Conservation (phyloP, 2,113 vertebrate species). For the Rhynchopsitta pachyrhyncha region DNA sequence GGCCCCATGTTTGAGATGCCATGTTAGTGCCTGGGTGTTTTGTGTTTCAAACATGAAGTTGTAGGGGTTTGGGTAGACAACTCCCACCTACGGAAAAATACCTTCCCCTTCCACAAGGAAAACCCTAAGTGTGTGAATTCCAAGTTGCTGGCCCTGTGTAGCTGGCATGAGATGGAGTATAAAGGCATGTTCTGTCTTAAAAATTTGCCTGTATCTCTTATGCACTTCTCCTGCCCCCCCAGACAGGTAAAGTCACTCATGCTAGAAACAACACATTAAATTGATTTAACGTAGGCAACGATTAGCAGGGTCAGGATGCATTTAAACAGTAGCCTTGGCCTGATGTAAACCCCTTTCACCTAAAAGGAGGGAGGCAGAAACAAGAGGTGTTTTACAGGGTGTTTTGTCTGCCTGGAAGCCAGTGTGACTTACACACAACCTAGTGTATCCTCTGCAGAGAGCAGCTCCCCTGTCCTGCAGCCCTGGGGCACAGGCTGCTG, state of each 20-base stretch:
- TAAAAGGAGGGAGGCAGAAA: not conserved
- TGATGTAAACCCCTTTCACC: not conserved
- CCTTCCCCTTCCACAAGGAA: not conserved
- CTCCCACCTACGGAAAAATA: not conserved
- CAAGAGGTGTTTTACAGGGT: not conserved
- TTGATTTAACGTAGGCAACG: not conserved
- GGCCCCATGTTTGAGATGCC: not conserved
- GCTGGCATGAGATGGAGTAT: not conserved
- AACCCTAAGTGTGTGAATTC: not conserved
- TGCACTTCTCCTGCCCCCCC: not conserved
- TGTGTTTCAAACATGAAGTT: not conserved
- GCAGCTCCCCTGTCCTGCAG: not conserved
- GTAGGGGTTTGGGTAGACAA: not conserved
- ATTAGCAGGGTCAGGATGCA: not conserved
- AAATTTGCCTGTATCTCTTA: not conserved
- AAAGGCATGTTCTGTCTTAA: not conserved
- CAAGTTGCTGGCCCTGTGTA: not conserved
- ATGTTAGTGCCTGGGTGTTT: not conserved
- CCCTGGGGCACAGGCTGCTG: not conserved
- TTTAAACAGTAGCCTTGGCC: not conserved
- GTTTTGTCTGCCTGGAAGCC: not conserved
- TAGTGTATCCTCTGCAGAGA: not conserved
- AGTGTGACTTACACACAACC: not conserved
- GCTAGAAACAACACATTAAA: not conserved
- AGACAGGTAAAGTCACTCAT: not conserved